Base-by-base conservation (phyloP, 2,113 vertebrate genomes). In the Loxodonta africana region DNA sequence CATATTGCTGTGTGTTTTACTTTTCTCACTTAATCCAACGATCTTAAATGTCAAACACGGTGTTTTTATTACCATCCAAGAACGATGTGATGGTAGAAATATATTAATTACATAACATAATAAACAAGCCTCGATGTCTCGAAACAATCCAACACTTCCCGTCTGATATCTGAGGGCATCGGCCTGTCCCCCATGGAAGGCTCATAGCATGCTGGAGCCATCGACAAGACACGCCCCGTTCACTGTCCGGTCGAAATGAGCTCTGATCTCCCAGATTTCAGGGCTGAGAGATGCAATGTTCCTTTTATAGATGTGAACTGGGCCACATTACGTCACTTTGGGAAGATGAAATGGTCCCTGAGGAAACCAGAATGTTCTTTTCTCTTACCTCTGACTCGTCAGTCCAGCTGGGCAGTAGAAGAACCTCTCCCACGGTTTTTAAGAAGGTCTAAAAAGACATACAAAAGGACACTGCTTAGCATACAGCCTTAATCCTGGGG, bases 401-500 rank as follows among this genome's bases (percentile, higher is more conserved):
- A 28, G 83, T 86, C 99, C 98, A 98, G 63, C 90, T 98, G 7
- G 99, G 98, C 95, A 99, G 97, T 0, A 97, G 96, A 88, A 99
- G 97, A 26, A 99, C 98, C 83, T 99, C 99, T 93, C 98, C 99
- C 93, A 99, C 96, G 20, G 99, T 98, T 97, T 98, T 98, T 78
- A 99, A 98, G 98, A 99, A 99, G 18, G 98, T 98, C 99, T 99
- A 44, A 20, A 44, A 20, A 97, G 90, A 97, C 78, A 95, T 98
- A 97, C 5, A 95, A 97, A 69, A 80, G 0, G 26, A 46, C n/a
- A 65, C 33, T 1, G 26, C 23, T 97, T 8, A 95, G 60, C 25
- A 3, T 0, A 5, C 0, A 2, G 10, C 9, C 76, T 83, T 18
- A 44, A 53, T 28, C 44, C n/a, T 53, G 41, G 48, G 25, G 53